Conservation (phyloP, 2,113 vertebrate genomes). For the Labeo rohita region DNA sequence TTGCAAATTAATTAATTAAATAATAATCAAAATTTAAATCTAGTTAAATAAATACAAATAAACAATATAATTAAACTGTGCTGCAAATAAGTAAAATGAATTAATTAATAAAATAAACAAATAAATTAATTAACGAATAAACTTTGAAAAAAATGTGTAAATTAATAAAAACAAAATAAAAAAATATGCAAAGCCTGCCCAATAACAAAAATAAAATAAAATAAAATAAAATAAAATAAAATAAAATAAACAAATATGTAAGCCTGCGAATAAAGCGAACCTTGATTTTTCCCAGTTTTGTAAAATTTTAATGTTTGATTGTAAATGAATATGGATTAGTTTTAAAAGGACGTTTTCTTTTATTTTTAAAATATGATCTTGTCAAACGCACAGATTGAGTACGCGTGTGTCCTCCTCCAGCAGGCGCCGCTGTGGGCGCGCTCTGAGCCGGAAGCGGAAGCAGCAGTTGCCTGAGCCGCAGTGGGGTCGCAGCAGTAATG, state of each 20-base stretch:
- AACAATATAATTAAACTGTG: neutral
- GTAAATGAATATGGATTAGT: no score
- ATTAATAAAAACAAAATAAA: neutral
- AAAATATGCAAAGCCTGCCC: neutral
- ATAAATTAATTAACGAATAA: no score
- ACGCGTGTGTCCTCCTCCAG: neutral
- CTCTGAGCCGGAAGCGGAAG: conserved; percentile 11
- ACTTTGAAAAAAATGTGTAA: neutral
- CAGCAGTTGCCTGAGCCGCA: conserved; percentile 44
- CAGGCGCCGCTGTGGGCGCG: neutral
- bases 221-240: no score
- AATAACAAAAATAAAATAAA: no score
- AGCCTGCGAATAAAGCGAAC: neutral
- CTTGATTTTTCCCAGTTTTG: no score
- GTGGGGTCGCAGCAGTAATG: conserved; percentile 31
- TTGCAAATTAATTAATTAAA: neutral
- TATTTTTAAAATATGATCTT: neutral
- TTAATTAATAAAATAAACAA: neutral
- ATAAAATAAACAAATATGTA: neutral
- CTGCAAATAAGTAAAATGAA: neutral
- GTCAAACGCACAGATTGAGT: neutral
- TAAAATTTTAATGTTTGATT: no score
- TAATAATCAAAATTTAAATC: neutral
- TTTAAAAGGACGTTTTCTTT: neutral
- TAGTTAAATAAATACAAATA: no score